Conservation (phyloP, 2,888 invertebrate species). For the Macropis europaea region DNA sequence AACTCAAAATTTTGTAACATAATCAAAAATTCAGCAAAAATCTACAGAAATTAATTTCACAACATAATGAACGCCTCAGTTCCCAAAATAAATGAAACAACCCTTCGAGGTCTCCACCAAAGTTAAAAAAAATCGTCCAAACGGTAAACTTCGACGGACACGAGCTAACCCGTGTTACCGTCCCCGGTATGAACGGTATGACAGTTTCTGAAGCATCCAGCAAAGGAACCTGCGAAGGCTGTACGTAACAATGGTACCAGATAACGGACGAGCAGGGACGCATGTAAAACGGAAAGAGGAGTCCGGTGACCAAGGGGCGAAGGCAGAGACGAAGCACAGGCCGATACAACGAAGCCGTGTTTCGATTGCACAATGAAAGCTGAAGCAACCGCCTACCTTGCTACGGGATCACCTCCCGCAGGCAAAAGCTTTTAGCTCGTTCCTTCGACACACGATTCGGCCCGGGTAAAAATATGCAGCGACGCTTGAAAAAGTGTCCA, state of each 20-base stretch:
- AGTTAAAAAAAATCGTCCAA: too few relatives aligned
- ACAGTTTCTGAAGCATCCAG: conserved; percentile 7
- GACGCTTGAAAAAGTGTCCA: conserved; percentile 46
- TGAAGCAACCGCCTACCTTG: conserved; percentile 52
- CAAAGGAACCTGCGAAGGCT: conserved; percentile 25
- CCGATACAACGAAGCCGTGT: conserved; percentile 31
- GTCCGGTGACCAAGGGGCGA: conserved; percentile 6
- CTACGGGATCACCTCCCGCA: conserved; percentile 65
- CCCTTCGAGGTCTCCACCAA: too few relatives aligned
- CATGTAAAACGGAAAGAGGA: conserved; percentile 24
- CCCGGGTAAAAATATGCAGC: conserved; percentile 50
- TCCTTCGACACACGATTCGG: conserved; percentile 54
- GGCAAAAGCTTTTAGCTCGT: conserved; percentile 72
- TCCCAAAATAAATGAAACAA: too few relatives aligned
- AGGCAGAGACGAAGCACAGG: not conserved
- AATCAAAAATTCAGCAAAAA: too few relatives aligned
- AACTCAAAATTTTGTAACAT: too few relatives aligned
- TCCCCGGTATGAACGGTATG: too few relatives aligned
- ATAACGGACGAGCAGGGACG: conserved; percentile 27
- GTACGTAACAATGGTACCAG: conserved; percentile 23
- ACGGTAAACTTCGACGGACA: too few relatives aligned
- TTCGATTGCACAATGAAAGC: conserved; percentile 64
- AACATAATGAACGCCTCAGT: too few relatives aligned
- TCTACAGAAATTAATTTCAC: too few relatives aligned
- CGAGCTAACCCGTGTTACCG: not conserved